Evolutionary conservation across 2,888 invertebrate species (phyloP), one percentile per base, ranked within the genome.

Genomic region (Orthosia gothica): DNA sequence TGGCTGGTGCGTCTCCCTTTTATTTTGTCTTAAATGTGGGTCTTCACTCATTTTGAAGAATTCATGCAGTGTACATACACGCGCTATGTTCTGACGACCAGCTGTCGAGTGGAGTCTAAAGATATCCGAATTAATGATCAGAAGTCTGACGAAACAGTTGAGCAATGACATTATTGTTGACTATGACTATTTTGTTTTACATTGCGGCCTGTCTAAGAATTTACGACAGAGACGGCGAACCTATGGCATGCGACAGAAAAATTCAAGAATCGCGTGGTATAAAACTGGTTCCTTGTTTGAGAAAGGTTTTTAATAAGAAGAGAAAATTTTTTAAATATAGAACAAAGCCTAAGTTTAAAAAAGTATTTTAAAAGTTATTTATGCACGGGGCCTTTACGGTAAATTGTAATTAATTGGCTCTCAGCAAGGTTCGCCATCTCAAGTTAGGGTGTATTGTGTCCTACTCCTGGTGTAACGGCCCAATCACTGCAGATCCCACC

Each of bases 21-120:
- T 75, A 75, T 82, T 81, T 88, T 79, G 83, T 86, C 66, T 68
- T 45, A 66, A 64, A 85, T 85, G 85, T 89, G 93, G 84, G 94
- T 95, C 95, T 96, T 96, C 96, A 95, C 95, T 96, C 96, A 96
- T 96, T 82, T 69, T 67, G 58, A 81, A 81, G 76, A 69, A 66
- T 80, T 74, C 50, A 57, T 58, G 40, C 66, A 67, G 52, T 76
- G 54, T 74, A 68, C 32, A 47, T 76, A 64, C 12, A 67, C 23
- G 13, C 32, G 16, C 59, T 62, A 40, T 63, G 58, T 72, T 20
- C 16, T 40, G 70, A 74, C 58, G 63, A 74, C 68, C 74, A 80
- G 65, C 65, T 54, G 62, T 66, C 74, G 55, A 66, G 68, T 73
- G 45, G 54, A 54, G 50, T 62, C 49, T 40, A 40, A 9, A 7